A percentile compares a stretch with the other conserved stretches of the same genome.
Evolutionary conservation across 2,113 vertebrate species (phyloP).

Genomic region (Maylandia zebra): DNA sequence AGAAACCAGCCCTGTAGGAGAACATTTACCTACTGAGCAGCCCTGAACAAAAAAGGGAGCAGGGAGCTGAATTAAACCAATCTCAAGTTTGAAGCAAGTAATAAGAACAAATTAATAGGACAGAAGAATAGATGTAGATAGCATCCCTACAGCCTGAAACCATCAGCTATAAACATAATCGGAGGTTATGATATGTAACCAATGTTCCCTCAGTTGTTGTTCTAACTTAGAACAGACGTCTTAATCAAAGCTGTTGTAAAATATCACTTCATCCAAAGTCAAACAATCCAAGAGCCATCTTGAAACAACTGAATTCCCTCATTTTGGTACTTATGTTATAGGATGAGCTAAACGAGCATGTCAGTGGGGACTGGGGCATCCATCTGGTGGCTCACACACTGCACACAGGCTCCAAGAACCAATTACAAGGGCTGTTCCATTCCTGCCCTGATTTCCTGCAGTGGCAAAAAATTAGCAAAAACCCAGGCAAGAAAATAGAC

Average conservation of each 20-base stretch:
- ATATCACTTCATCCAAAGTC: neutral
- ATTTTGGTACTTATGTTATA: neutral
- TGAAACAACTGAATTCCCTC: accelerated
- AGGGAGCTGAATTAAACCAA: neutral
- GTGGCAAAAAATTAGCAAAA: neutral
- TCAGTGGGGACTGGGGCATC: neutral
- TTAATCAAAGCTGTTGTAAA: neutral
- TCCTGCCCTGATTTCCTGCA: neutral
- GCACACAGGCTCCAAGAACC: neutral
- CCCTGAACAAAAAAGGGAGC: neutral
- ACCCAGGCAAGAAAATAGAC: accelerated
- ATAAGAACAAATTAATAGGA: neutral
- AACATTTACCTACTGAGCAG: neutral
- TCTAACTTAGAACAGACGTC: neutral
- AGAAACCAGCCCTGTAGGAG: neutral
- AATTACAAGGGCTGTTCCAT: neutral
- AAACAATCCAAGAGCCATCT: neutral
- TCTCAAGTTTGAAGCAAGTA: neutral
- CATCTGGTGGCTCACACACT: neutral
- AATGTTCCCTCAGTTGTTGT: neutral
- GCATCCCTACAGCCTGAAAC: accelerated
- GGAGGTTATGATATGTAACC: neutral
- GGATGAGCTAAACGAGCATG: neutral
- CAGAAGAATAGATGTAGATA: neutral
- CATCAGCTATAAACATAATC: neutral